These are phyloP conservation scores for Neodiprion virginianus DNA, from an alignment of 1,140 invertebrate species.

Conservation along the genomic window DNA sequence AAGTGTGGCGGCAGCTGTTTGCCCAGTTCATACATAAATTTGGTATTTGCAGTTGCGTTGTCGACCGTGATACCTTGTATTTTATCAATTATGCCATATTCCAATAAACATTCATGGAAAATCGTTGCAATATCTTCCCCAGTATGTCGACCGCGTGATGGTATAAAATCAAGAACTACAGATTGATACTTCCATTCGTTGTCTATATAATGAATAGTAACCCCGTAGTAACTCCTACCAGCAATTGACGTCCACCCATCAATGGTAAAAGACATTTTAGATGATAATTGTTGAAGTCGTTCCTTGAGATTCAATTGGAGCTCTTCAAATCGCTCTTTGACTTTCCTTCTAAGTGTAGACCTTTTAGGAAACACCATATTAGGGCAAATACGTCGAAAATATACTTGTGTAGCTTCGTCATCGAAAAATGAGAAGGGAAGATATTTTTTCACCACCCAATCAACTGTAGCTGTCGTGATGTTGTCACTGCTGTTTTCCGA, in stretches of 20 bases:
- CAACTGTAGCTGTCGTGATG: conserved; percentile 22
- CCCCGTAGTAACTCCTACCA: conserved; percentile 41
- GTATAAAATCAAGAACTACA: conserved; percentile 47
- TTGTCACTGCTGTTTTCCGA: no score
- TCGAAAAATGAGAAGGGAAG: conserved; percentile 50
- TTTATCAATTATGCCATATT: conserved; percentile 41
- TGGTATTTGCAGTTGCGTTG: conserved; percentile 35
- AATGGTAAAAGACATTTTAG: conserved; percentile 49
- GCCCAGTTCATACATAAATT: conserved; percentile 26
- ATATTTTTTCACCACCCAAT: conserved; percentile 46
- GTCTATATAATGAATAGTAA: conserved; percentile 48
- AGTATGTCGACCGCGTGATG: conserved; percentile 43
- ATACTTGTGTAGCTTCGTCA: conserved; percentile 42
- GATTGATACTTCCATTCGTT: conserved; percentile 44
- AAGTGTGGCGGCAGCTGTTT: conserved; percentile 25
- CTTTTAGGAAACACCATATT: conserved; percentile 39
- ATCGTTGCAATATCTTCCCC: conserved; percentile 46
- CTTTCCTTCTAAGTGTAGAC: conserved; percentile 31
- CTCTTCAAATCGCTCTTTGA: conserved; percentile 39
- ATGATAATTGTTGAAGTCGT: conserved; percentile 39
- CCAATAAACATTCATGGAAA: conserved; percentile 39
- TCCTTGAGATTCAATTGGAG: conserved; percentile 38
- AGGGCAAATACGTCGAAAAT: conserved; percentile 39
- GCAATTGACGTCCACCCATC: conserved; percentile 46
- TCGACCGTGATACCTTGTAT: conserved; percentile 38